A percentile compares a stretch with the other conserved stretches of the same genome.
These are phyloP conservation scores for Bostrychus sinensis DNA, from an alignment of 2,113 vertebrate species.

Conservation along the genomic window DNA sequence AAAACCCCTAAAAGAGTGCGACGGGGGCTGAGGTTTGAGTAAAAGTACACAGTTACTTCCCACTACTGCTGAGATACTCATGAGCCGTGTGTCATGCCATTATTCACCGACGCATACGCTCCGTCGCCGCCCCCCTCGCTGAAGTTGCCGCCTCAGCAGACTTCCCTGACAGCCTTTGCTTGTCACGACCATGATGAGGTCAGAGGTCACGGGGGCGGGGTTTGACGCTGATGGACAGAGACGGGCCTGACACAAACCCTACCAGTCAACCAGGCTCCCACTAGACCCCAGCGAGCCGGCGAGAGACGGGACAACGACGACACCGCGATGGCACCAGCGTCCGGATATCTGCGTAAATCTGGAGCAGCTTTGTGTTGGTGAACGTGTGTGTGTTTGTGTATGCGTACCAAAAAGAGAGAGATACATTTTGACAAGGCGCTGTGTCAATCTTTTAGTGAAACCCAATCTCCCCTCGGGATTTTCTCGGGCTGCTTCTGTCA, in stretches of 20 bases:
- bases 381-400: conserved; percentile 3
- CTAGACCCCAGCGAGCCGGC: conserved; percentile 5
- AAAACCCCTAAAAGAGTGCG: no score
- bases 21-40: no score
- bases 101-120: no score
- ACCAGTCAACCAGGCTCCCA: conserved; percentile 69
- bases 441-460: conserved; percentile 45
- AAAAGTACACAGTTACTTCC: no score
- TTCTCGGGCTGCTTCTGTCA: conserved; percentile 8
- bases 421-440: conserved; percentile 42
- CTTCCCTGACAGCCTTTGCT: conserved; percentile 67
- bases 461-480: conserved; percentile 22
- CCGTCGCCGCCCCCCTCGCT: conserved; percentile 5
- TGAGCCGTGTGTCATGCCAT: no score
- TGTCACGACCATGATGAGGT: conserved; percentile 73
- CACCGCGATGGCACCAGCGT: no score
- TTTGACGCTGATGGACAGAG: conserved; percentile 74
- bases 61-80: no score
- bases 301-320: not conserved
- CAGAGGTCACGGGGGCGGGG: conserved; percentile 67
- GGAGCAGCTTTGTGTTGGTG: not conserved
- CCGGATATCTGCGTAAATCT: conserved; percentile 12
- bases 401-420: conserved; percentile 27
- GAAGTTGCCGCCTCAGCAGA: conserved; percentile 74
- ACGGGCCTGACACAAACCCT: conserved; percentile 76